Evolutionary conservation across 2,113 vertebrate species (phyloP).

Genomic region (Myiopsitta monachus): DNA sequence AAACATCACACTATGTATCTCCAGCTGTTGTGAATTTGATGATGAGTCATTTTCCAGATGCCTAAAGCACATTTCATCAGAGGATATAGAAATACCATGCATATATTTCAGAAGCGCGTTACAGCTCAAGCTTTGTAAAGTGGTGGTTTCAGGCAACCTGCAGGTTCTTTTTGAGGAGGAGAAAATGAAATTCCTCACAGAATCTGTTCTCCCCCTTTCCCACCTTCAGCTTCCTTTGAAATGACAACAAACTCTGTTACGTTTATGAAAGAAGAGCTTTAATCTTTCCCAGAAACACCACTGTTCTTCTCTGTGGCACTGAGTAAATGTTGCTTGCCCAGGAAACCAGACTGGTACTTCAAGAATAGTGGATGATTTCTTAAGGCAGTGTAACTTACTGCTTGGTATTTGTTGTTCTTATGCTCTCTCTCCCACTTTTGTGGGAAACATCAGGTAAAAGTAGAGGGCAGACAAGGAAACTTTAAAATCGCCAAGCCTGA

Average conservation of each 20-base stretch:
- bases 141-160: neutral
- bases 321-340: neutral
- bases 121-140: neutral
- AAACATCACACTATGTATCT: neutral
- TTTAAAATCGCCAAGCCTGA: neutral
- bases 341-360: neutral
- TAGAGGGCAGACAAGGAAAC: neutral
- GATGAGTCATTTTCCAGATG: neutral
- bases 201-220: neutral
- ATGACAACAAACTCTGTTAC: neutral
- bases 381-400: neutral
- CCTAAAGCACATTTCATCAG: neutral
- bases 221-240: neutral
- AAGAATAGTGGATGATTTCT: neutral
- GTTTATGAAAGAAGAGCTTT: neutral
- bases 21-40: neutral
- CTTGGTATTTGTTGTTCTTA: neutral
- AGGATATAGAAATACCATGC: neutral
- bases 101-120: neutral
- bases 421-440: neutral
- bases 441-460: neutral
- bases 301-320: neutral
- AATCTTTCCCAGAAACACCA: neutral
- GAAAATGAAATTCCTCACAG: neutral
- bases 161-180: neutral